These are phyloP conservation scores for Pyrrhosoma nymphula DNA, from an alignment of 2,888 invertebrate species.

Conservation along the genomic window DNA sequence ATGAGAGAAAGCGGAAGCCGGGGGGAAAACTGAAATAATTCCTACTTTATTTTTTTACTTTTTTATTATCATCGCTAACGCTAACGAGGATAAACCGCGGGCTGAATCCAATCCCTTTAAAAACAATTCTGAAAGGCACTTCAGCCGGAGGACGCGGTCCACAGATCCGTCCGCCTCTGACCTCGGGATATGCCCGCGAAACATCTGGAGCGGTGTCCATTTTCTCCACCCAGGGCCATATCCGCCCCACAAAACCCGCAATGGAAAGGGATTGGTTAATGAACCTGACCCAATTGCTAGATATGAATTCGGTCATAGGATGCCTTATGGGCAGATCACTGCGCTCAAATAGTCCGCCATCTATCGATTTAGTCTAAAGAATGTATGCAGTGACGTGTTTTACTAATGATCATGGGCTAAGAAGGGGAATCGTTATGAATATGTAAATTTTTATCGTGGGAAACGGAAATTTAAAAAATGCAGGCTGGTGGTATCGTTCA, in stretches of 20 bases:
- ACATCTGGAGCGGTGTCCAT: neutral
- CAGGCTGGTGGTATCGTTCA: too few species aligned
- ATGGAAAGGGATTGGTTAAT: conserved; percentile 49
- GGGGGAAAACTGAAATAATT: neutral
- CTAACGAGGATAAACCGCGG: conserved; percentile 24
- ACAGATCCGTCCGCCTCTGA: neutral
- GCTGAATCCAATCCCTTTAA: conserved; percentile 16
- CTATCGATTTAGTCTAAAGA: neutral
- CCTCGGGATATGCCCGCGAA: neutral
- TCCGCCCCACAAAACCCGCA: neutral
- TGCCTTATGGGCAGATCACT: neutral
- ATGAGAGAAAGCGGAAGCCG: neutral
- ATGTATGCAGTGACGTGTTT: neutral
- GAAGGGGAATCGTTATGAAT: neutral
- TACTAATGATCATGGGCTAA: neutral
- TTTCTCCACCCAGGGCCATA: neutral
- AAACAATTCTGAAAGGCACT: conserved; percentile 16
- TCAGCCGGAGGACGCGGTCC: neutral
- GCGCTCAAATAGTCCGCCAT: neutral
- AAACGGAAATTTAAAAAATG: too few species aligned
- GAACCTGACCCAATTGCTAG: conserved; percentile 57
- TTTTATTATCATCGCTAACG: neutral
- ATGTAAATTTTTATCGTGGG: too few species aligned
- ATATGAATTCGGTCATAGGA: neutral
- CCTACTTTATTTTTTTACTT: neutral